These are phyloP conservation scores for Drosophila greeni DNA, from an alignment of 2,888 invertebrate genomes.

Conservation along the genomic window DNA sequence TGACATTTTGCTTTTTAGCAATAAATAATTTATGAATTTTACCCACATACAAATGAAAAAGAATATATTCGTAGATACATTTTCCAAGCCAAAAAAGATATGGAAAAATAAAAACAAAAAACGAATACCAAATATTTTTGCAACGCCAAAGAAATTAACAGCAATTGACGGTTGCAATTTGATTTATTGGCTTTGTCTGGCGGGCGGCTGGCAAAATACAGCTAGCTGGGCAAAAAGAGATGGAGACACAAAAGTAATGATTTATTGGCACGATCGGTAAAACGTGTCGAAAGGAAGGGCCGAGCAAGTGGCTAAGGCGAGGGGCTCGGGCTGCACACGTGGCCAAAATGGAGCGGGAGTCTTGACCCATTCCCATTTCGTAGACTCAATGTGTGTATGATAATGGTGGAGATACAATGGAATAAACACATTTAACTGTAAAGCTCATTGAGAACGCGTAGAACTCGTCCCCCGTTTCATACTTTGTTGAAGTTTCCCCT, in stretches of 20 bases:
- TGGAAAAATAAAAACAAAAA: slow-evolving; percentile 6
- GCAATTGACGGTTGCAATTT: slow-evolving; percentile 60
- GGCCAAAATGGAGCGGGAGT: slow-evolving; percentile 36
- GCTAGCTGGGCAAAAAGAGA: slow-evolving; percentile 21
- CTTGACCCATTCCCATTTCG: slow-evolving; percentile 38
- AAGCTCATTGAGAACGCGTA: slow-evolving; percentile 45
- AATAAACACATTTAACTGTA: slow-evolving; percentile 49
- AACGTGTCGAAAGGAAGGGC: slow-evolving; percentile 55
- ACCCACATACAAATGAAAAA: slow-evolving; percentile 30
- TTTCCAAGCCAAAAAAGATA: slow-evolving; percentile 1
- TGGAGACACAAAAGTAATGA: slow-evolving; percentile 41
- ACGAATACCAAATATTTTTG: slow-evolving; percentile 29
- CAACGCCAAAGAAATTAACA: slow-evolving; percentile 61
- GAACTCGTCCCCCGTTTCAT: slow-evolving; percentile 34
- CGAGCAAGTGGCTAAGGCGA: slow-evolving; percentile 19
- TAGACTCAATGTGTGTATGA: slow-evolving; percentile 5
- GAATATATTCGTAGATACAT: slow-evolving; percentile 11
- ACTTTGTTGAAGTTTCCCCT: slow-evolving; percentile 7
- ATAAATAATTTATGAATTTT: slow-evolving; percentile 69
- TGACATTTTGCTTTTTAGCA: slow-evolving; percentile 72
- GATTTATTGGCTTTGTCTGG: slow-evolving; percentile 55
- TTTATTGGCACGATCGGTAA: slow-evolving; percentile 58
- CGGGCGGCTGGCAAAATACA: slow-evolving; percentile 15
- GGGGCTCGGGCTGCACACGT: slow-evolving; percentile 24
- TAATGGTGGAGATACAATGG: slow-evolving; percentile 16